Evolutionary conservation across 2,888 invertebrate genomes (phyloP).

Genomic region (Leptopilina syphax): DNA sequence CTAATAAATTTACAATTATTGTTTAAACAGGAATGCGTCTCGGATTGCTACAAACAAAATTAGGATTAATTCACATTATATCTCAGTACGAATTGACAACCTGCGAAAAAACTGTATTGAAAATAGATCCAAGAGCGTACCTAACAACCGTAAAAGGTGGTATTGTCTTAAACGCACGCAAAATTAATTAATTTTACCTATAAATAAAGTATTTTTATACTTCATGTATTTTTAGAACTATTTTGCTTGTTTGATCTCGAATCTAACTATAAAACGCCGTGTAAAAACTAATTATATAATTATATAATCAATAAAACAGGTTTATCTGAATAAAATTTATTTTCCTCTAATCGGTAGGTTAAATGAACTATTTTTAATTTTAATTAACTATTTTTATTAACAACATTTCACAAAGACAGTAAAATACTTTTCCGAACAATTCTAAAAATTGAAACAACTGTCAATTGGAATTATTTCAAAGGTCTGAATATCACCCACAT

Average conservation of each 20-base stretch:
- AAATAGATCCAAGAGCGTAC: not conserved
- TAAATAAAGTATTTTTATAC: not conserved
- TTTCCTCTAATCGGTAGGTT: too few relatives aligned
- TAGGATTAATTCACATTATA: slow-evolving; percentile 63
- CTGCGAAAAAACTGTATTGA: slow-evolving; percentile 59
- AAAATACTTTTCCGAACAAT: too few relatives aligned
- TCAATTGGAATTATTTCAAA: slow-evolving; percentile 24
- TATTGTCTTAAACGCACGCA: not conserved
- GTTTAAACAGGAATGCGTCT: slow-evolving; percentile 62
- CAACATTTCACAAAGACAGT: too few relatives aligned
- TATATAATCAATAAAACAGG: too few relatives aligned
- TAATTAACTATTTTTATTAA: too few relatives aligned
- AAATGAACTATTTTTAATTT: too few relatives aligned
- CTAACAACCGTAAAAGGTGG: not conserved
- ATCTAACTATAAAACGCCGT: not conserved
- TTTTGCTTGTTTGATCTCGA: not conserved
- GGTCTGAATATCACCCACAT: slow-evolving; percentile 58
- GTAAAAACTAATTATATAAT: too few relatives aligned
- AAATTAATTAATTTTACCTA: not conserved
- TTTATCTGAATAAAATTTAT: too few relatives aligned
- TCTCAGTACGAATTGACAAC: slow-evolving; percentile 62
- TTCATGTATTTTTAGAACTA: not conserved
- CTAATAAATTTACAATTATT: not conserved
- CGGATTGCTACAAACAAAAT: slow-evolving; percentile 66
- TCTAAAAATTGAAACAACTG: too few relatives aligned